Base-by-base conservation (phyloP, 2,888 invertebrate species). In the Parnassius orleans region DNA sequence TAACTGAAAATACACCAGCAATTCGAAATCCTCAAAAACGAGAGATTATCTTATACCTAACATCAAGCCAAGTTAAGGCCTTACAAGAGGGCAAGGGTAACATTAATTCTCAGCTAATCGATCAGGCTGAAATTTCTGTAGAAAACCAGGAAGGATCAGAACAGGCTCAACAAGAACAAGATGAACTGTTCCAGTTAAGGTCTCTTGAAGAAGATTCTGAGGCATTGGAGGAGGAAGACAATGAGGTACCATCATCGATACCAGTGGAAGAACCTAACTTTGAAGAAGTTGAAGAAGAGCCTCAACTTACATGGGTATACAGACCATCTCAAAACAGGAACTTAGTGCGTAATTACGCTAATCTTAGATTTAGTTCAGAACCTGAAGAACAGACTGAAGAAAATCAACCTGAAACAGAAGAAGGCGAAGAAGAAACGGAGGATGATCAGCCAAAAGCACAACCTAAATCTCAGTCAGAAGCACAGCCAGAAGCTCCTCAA, bases 31-130 rank as follows among this genome's bases (percentile, higher is more conserved):
- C 47, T 48, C 67, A 67, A 50, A 69, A 71, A 62, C 68, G 74
- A 62, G 87, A 89, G 70, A 75, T 85, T 46, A 76, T 88, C 41
- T 68, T 90, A 33, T 88, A 84, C 62, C 70, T 89, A 44, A 89
- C 89, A 57, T 83, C 85, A 3, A 79, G 76, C 14, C 87, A 90
- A 72, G 86, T 86, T 50, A 76, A 72, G 60, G 75, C 77, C 33
- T 75, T 86, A 46, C 77, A 86, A 73, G 73, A 77, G 48, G 80
- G 69, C 41, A 63, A 69, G 46, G 68, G 65, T 9, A 63, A 61
- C 43, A 47, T 69, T 3, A 66, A 55, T 53, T 60, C 67, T 33
- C 63, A 66, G 12, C 55, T 68, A 47, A 46, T 57, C 51, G 58
- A 60, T 10, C 54, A 60, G 61, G 15, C 43, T 43, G 64, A 71